Percentiles rank a stretch among this genome's conserved stretches.
Conservation (phyloP, 2,888 invertebrate species). For the Lasioglossum zephyrum region DNA sequence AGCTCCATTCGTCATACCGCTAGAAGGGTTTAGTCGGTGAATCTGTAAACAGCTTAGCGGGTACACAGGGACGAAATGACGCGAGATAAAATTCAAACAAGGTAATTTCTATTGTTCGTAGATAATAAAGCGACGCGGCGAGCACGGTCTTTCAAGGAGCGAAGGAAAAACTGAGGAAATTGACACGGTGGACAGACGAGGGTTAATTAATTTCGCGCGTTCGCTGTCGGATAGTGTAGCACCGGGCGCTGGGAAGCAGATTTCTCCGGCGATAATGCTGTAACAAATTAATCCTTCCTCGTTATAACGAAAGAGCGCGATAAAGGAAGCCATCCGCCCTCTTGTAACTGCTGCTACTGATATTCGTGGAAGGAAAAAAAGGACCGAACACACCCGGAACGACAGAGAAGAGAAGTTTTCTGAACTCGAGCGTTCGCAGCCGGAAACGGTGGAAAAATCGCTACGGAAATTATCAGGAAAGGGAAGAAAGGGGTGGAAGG, state of each 20-base stretch:
- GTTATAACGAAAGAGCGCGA: not conserved
- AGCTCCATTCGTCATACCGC: not conserved
- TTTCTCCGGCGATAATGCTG: not conserved
- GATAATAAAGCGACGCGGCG: not conserved
- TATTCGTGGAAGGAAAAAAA: not conserved
- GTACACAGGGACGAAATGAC: not conserved
- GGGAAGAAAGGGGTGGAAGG: not conserved
- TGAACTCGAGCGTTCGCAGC: not conserved
- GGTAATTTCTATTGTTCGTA: not conserved
- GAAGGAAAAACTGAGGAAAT: not conserved
- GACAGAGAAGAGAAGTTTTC: not conserved
- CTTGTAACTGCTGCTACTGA: not conserved
- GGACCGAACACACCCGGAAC: not conserved
- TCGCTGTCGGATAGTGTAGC: conserved; percentile 28
- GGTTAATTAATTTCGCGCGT: conserved; percentile 35
- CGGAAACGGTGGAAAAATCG: conserved; percentile 19
- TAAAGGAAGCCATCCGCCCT: not conserved
- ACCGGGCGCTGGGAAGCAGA: not conserved
- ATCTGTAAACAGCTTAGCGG: not conserved
- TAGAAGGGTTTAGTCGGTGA: not conserved
- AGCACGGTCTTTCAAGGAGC: not conserved
- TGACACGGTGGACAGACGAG: not conserved
- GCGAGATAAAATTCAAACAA: conserved; percentile 1
- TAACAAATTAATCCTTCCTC: not conserved
- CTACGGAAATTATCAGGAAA: conserved; percentile 24